phyloP scores from a whole-genome alignment of 2,888 invertebrate species.

The Papilio elwesi region DNA sequence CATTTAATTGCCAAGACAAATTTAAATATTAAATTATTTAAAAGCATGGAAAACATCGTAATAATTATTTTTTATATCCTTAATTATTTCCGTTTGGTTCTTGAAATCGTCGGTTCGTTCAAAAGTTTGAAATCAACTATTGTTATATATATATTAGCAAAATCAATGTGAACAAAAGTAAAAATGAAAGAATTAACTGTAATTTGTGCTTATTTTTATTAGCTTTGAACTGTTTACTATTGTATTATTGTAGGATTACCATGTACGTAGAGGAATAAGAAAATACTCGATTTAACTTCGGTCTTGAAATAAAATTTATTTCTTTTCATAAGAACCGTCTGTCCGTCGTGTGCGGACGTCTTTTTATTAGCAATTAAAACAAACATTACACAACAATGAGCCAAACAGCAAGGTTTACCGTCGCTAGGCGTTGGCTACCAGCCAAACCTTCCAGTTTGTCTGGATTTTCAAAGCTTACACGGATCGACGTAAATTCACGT shows the following conservation, averaged over 20 bases:
- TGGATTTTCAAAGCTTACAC: conserved; percentile 60
- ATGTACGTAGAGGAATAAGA: conserved; percentile 3
- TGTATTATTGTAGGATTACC: too few relatives aligned
- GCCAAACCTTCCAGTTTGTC: conserved; percentile 59
- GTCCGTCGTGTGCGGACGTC: conserved; percentile 42
- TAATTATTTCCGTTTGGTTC: too few relatives aligned
- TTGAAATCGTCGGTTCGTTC: too few relatives aligned
- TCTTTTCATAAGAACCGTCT: conserved; percentile 27
- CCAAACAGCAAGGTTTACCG: conserved; percentile 63
- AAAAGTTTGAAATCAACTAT: too few relatives aligned
- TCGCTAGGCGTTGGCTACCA: conserved; percentile 54
- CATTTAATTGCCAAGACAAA: too few relatives aligned
- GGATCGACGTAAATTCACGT: conserved; percentile 63
- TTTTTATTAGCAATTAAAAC: conserved; percentile 49
- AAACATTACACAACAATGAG: conserved; percentile 51
- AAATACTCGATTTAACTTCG: conserved; percentile 14
- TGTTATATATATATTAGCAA: too few relatives aligned
- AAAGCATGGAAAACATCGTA: too few relatives aligned
- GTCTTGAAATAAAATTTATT: conserved; percentile 22
- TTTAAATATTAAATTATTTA: too few relatives aligned
- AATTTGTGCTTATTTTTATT: background rate
- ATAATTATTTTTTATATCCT: too few relatives aligned
- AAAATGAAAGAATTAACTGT: too few relatives aligned
- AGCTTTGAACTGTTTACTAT: too few relatives aligned
- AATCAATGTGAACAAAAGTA: too few relatives aligned